A percentile compares a stretch with the other conserved stretches of the same genome.
Evolutionary conservation across 2,888 invertebrate species (phyloP).

Genomic region (Cosmia pyralina): DNA sequence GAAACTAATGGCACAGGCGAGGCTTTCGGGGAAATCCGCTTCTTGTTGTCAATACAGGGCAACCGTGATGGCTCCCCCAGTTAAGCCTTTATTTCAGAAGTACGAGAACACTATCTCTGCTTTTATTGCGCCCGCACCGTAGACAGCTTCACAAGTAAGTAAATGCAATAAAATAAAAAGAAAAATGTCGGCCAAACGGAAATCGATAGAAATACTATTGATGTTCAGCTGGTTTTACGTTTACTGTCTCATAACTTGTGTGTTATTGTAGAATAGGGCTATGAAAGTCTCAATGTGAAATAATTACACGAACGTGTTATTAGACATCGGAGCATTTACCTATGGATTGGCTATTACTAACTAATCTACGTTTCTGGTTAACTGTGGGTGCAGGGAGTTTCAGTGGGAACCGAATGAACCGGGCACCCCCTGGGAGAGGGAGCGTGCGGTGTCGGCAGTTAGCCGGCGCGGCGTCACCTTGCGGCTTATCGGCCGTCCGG

Average conservation of each 20-base stretch:
- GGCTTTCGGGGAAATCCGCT: conserved; percentile 89
- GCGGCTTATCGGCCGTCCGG: conserved; percentile 83
- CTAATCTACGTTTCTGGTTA: conserved; percentile 75
- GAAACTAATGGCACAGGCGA: conserved; percentile 90
- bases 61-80: conserved; percentile 87
- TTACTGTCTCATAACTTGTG: conserved; percentile 25
- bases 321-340: conserved; percentile 43
- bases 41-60: conserved; percentile 90
- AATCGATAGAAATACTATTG: conserved; percentile 69
- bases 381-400: conserved; percentile 67
- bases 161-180: conserved; percentile 79
- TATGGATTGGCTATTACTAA: conserved; percentile 69
- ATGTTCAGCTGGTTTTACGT: conserved; percentile 53
- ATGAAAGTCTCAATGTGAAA: conserved; percentile 1
- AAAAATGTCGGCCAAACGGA: conserved; percentile 70
- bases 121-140: conserved; percentile 82
- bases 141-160: conserved; percentile 77
- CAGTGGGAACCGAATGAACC: conserved; percentile 73
- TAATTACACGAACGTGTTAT: conserved; percentile 16
- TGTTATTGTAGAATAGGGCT: background rate
- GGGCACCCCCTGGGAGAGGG: conserved; percentile 63
- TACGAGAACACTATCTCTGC: conserved; percentile 85
- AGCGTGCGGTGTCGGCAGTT: conserved; percentile 74
- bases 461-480: conserved; percentile 79
- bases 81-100: conserved; percentile 89